A percentile compares a stretch with the other conserved stretches of the same genome.
phyloP scores from a whole-genome alignment of 2,113 vertebrate genomes.

The Nothoprocta pentlandii region DNA sequence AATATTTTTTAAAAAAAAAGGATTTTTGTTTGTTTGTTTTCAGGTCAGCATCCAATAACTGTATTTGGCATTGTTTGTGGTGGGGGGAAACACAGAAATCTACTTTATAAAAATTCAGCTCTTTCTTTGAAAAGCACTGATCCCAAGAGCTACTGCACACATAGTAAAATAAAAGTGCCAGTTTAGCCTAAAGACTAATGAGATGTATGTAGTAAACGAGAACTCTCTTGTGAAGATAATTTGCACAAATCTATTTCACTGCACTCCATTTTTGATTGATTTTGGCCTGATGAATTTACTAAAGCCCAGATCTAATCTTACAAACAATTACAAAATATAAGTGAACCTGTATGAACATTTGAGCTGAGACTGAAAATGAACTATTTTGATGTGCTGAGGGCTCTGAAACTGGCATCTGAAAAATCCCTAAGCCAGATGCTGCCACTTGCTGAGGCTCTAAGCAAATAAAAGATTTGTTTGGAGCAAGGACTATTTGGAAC shows the following conservation, averaged over 20 bases:
- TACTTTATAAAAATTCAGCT: not conserved
- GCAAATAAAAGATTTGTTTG: not conserved
- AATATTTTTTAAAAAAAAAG: not conserved
- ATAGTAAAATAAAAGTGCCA: not conserved
- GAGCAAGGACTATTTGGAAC: not conserved
- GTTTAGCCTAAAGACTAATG: not conserved
- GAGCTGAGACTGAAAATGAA: not conserved
- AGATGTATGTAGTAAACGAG: not conserved
- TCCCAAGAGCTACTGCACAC: not conserved
- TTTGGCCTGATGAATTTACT: not conserved
- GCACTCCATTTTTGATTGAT: fast-evolving
- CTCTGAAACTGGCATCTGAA: not conserved
- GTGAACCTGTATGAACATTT: fast-evolving
- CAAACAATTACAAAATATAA: not conserved
- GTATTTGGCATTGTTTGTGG: not conserved
- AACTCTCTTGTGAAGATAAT: not conserved
- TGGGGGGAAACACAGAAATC: fast-evolving
- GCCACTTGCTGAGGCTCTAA: not conserved
- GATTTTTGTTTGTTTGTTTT: not conserved
- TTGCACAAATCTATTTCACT: not conserved
- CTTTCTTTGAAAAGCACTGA: not conserved
- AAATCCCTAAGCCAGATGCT: not conserved
- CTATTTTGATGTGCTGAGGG: not conserved
- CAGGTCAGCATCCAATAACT: not conserved
- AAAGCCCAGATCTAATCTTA: not conserved